Evolutionary conservation across 2,888 invertebrate species (phyloP), one percentile per base, ranked within the genome.

Genomic region (Oxytorus armatus): DNA sequence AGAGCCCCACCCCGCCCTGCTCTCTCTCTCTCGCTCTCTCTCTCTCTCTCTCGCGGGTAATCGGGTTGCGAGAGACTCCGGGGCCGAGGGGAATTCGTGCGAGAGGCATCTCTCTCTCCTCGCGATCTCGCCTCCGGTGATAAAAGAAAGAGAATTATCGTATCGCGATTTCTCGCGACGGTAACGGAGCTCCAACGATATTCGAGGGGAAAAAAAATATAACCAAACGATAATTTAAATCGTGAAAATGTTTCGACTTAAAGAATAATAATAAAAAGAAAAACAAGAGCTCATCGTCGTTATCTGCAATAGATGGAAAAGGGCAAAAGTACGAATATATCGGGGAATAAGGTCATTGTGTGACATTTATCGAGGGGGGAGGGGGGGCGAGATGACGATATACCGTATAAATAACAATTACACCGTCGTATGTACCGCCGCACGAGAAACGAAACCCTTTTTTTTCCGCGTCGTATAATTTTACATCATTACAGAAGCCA

Each of bases 331-430:
- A 25, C 14, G 39, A 63, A 11, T 49, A 70, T 63, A 75, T 65
- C 29, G 65, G n/a, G n/a, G 53, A 79, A 70, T 76, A 76, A 79
- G 79, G 76, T 79, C 79, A 70, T 61, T 70, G 51, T 25, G 66
- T 79, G 79, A 79, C 66, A 79, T 79, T 79, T 79, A 79, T 75
- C 76, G 76, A 23, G 63, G 49, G 55, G 51, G 39, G 23, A n/a
- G 63, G 42, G 10, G 7, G 29, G 23, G 39, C 57, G n/a, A 42
- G 5, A 11, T 53, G 25, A 18, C 29, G 29, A 53, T 23, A 23
- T 49, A 7, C 47, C 3, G 1, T 42, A n/a, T 42, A 1, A 3
- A 42, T 29, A 5, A 29, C 5, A 42, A 3, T 11, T 42, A 42
- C 29, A 23, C 10, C 21, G 51, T 51, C 23, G 51, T 8, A 2